These are phyloP conservation scores for Hypotaenidia philippensis DNA, from an alignment of 2,797 vertebrate species.

Conservation along the genomic window DNA sequence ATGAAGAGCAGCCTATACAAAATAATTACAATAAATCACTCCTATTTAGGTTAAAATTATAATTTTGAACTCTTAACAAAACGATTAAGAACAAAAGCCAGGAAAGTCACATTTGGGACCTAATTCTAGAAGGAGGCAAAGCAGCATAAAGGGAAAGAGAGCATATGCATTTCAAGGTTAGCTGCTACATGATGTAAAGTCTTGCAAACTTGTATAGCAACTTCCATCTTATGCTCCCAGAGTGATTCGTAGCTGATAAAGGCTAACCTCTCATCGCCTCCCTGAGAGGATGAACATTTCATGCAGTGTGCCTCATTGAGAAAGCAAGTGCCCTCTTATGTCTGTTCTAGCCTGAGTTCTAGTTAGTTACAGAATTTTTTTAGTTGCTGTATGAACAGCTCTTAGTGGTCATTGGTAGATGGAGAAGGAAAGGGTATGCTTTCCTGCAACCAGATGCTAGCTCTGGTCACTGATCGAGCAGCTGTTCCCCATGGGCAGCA, in stretches of 20 bases:
- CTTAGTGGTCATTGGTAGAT: not conserved
- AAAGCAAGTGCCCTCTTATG: not conserved
- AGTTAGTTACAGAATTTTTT: not conserved
- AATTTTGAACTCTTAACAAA: slow-evolving; percentile 5
- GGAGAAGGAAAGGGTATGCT: not conserved
- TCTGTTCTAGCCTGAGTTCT: not conserved
- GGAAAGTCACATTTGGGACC: not conserved
- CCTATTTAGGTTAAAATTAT: slow-evolving; percentile 29
- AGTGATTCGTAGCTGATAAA: not conserved
- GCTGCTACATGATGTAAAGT: not conserved
- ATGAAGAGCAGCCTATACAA: slow-evolving; percentile 52
- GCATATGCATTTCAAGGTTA: not conserved
- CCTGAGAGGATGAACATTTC: not conserved
- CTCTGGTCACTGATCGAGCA: not conserved
- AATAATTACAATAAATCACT: slow-evolving; percentile 71
- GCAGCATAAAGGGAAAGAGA: not conserved
- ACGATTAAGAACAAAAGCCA: slow-evolving; percentile 6
- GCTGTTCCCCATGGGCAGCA: not conserved
- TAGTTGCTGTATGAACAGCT: not conserved
- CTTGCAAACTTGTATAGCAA: not conserved
- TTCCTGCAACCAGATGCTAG: not conserved
- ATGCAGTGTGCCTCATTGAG: not conserved
- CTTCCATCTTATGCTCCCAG: not conserved
- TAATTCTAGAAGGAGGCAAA: not conserved
- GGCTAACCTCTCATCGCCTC: not conserved